phyloP scores from a whole-genome alignment of 2,797 vertebrate species.

The Esox masquinongy region DNA sequence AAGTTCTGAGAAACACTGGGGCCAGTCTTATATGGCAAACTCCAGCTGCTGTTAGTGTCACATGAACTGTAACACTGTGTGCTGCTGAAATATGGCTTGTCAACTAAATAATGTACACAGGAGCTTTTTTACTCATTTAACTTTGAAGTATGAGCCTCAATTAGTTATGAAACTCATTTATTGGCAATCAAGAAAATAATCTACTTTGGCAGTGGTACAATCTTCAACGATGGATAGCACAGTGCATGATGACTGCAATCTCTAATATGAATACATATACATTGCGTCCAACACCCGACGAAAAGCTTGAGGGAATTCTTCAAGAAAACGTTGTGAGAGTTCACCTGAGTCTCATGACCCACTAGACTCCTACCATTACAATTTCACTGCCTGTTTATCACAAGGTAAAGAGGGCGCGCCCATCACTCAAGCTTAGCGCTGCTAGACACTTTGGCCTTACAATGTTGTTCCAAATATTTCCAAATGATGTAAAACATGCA shows the following conservation, averaged over 20 bases:
- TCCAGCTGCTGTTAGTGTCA: constrained; percentile 6
- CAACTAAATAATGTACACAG: background rate
- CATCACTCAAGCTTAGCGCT: background rate
- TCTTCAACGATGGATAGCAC: background rate
- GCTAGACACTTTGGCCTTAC: background rate
- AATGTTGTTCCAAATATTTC: background rate
- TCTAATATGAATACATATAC: background rate
- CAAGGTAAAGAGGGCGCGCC: background rate
- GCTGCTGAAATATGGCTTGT: background rate
- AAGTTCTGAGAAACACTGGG: constrained; percentile 22
- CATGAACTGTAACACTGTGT: constrained; percentile 3
- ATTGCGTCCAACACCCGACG: background rate
- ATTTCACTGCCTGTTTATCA: background rate
- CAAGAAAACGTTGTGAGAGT: background rate
- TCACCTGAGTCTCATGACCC: constrained; percentile 13
- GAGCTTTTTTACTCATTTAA: no score
- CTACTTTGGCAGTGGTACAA: background rate
- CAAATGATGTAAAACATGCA: background rate
- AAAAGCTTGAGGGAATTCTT: background rate
- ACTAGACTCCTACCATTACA: constrained; percentile 8
- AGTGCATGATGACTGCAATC: background rate
- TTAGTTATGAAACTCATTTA: background rate
- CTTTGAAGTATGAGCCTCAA: background rate
- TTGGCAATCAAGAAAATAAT: background rate
- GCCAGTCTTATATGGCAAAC: constrained; percentile 36